A percentile compares a stretch with the other conserved stretches of the same genome.
Conservation (phyloP, 1,140 invertebrate genomes). For the Zaprionus davidi region DNA sequence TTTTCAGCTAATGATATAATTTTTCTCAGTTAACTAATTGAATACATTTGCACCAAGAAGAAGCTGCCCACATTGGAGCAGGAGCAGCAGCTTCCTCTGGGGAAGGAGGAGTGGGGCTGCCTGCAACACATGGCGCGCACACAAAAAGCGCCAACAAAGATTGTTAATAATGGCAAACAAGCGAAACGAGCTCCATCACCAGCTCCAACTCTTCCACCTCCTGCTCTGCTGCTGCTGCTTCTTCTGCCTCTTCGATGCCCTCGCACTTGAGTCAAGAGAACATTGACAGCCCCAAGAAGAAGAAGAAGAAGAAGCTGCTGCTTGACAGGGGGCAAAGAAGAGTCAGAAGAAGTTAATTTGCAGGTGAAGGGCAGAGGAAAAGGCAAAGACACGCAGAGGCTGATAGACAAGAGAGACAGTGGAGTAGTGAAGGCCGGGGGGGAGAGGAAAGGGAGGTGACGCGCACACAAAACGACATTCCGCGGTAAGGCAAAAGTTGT, state of each 20-base stretch:
- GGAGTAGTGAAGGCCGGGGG: neutral
- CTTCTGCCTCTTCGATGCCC: constrained; percentile 19
- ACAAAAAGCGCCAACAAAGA: constrained; percentile 74
- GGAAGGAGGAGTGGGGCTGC: neutral
- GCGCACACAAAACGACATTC: constrained; percentile 79
- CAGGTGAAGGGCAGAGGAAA: constrained; percentile 33
- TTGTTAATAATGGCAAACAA: constrained; percentile 83
- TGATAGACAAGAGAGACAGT: neutral
- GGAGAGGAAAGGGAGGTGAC: constrained; percentile 13
- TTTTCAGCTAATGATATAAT: constrained; percentile 76
- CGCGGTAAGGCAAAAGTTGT: constrained; percentile 57
- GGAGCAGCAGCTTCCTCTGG: neutral
- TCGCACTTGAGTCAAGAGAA: constrained; percentile 35
- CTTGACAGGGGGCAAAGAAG: constrained; percentile 30
- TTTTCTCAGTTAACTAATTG: constrained; percentile 83
- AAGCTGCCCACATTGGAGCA: neutral
- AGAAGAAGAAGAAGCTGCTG: constrained; percentile 3
- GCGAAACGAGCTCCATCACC: constrained; percentile 57
- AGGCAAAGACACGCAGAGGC: constrained; percentile 13
- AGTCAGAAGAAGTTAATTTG: constrained; percentile 41
- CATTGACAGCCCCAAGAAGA: constrained; percentile 31
- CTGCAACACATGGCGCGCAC: constrained; percentile 60
- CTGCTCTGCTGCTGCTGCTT: neutral
- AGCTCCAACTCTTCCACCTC: constrained; percentile 1
- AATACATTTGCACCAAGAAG: constrained; percentile 69